Evolutionary conservation across 2,113 vertebrate genomes (phyloP).

Genomic region (Ondatra zibethicus): DNA sequence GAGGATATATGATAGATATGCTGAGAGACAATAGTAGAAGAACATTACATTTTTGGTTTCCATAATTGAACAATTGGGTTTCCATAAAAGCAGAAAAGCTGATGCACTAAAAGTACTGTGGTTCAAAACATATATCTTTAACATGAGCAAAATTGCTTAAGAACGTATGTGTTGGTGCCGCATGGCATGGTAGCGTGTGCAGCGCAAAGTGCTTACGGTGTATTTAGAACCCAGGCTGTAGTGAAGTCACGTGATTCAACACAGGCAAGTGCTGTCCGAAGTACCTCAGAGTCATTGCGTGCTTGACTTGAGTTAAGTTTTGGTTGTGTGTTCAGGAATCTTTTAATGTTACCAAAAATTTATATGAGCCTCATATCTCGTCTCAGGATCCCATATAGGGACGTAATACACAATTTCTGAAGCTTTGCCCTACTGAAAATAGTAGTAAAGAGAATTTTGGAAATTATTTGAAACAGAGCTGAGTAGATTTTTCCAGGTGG

Average conservation of each 20-base stretch:
- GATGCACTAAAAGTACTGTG: not conserved
- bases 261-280: not conserved
- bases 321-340: not conserved
- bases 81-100: not conserved
- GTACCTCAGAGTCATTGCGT: not conserved
- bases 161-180: not conserved
- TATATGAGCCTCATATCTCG: no score
- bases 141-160: not conserved
- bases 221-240: no score
- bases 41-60: not conserved
- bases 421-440: not conserved
- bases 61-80: not conserved
- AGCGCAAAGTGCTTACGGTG: not conserved
- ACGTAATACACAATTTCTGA: not conserved
- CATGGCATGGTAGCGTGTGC: not conserved
- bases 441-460: not conserved
- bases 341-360: not conserved
- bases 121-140: no score
- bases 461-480: conserved; percentile 14
- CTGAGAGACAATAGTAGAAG: not conserved
- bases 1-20: not conserved
- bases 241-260: not conserved
- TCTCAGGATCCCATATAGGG: not conserved
- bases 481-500: not conserved
- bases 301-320: not conserved